Conservation (phyloP, 2,888 invertebrate genomes). For the Smittia sp. region DNA sequence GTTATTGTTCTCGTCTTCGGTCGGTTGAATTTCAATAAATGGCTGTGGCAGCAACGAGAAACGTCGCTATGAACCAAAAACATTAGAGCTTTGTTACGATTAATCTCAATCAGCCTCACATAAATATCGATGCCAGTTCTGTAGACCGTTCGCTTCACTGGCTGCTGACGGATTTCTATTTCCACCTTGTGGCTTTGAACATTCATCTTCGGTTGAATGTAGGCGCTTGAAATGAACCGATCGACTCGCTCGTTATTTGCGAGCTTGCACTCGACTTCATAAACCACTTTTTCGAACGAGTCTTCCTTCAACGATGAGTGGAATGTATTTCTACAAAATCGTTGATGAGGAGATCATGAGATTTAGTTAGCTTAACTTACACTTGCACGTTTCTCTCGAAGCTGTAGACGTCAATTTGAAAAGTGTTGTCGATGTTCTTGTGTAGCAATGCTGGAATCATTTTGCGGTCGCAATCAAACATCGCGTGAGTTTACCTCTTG, state of each 20-base stretch:
- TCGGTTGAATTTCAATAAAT: background rate
- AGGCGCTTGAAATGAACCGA: background rate
- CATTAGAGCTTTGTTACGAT: background rate
- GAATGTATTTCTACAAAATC: background rate
- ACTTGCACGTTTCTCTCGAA: slow-evolving; percentile 10
- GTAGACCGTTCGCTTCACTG: background rate
- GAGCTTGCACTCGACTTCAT: background rate
- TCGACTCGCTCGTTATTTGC: background rate
- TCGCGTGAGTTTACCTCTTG: background rate
- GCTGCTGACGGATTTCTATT: background rate
- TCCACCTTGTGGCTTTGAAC: background rate
- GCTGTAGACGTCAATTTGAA: background rate
- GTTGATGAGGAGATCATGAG: no score
- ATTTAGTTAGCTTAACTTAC: background rate
- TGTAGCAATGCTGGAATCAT: slow-evolving; percentile 20
- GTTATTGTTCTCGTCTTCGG: background rate
- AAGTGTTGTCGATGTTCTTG: background rate
- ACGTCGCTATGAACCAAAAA: background rate
- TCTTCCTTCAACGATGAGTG: background rate
- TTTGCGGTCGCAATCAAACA: background rate
- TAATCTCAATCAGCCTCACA: background rate
- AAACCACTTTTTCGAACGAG: background rate
- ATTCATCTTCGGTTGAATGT: background rate
- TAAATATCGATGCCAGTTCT: background rate
- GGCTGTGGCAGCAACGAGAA: background rate